Conservation (phyloP, 1,140 invertebrate species). For the Heterodera carotae region DNA sequence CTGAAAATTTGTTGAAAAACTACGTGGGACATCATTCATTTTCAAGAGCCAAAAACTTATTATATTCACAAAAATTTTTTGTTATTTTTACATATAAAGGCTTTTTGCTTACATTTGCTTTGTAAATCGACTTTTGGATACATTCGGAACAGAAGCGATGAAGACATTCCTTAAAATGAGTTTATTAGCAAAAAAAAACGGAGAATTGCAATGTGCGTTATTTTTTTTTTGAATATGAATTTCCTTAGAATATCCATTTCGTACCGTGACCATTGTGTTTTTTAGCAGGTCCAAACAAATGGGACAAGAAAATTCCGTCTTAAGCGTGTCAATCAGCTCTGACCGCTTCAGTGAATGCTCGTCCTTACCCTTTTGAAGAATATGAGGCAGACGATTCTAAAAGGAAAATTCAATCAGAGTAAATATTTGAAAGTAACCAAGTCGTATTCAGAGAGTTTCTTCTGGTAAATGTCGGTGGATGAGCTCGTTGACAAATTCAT, state of each 20-base stretch:
- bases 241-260: not conserved
- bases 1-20: no score
- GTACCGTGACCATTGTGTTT: conserved; percentile 75
- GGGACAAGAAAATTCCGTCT: conserved; percentile 96
- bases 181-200: no score
- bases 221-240: not conserved
- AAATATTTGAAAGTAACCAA: no score
- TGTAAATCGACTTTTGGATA: conserved; percentile 92
- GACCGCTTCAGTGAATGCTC: conserved; percentile 8
- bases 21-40: no score
- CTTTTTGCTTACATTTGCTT: conserved; percentile 78
- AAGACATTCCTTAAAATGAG: conserved; percentile 77
- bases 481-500: not conserved
- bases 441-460: not conserved
- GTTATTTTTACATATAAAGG: not conserved
- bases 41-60: no score
- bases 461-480: not conserved
- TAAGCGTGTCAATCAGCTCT: conserved; percentile 74
- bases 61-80: no score
- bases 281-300: conserved; percentile 98
- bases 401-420: not conserved
- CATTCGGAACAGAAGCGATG: conserved; percentile 97
- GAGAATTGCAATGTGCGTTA: not conserved
- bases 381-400: conserved; percentile 18
- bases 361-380: not conserved